Percentiles rank a stretch among this genome's conserved stretches.
Evolutionary conservation across 2,888 invertebrate species (phyloP).

Genomic region (Miltochrista miniata): DNA sequence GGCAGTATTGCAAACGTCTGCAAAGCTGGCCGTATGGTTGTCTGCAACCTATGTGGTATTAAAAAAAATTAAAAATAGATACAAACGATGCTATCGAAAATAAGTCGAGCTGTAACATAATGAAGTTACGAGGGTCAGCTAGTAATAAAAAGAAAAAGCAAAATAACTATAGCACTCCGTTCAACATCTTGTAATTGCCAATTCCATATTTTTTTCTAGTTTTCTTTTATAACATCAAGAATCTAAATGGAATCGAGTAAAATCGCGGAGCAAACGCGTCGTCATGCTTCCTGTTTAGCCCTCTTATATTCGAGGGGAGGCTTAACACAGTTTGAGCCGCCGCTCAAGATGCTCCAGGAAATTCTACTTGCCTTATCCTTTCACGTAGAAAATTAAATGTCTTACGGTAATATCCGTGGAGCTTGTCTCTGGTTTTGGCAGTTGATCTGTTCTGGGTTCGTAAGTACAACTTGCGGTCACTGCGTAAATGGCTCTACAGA

Average conservation of each 20-base stretch:
- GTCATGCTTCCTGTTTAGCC: constrained; percentile 40
- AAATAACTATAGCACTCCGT: too few species aligned
- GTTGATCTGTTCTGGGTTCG: constrained; percentile 61
- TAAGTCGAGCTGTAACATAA: too few species aligned
- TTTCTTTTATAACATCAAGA: constrained; percentile 4
- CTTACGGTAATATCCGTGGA: constrained; percentile 76
- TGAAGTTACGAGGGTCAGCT: too few species aligned
- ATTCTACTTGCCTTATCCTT: constrained; percentile 78
- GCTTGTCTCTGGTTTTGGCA: constrained; percentile 72
- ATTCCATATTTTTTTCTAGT: neutral
- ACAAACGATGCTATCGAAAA: too few species aligned
- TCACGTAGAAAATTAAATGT: constrained; percentile 84
- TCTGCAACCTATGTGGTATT: too few species aligned
- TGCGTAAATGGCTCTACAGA: constrained; percentile 35
- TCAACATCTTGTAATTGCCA: neutral
- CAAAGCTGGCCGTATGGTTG: too few species aligned
- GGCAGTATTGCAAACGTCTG: too few species aligned
- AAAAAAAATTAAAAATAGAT: too few species aligned
- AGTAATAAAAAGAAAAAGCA: too few species aligned
- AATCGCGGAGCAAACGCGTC: constrained; percentile 28
- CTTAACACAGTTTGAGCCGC: constrained; percentile 69
- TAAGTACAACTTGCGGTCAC: constrained; percentile 36
- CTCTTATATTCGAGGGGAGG: constrained; percentile 55
- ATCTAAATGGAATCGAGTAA: constrained; percentile 28
- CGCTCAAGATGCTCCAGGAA: constrained; percentile 65